phyloP scores from a whole-genome alignment of 2,113 vertebrate species.

The Python bivittatus region DNA sequence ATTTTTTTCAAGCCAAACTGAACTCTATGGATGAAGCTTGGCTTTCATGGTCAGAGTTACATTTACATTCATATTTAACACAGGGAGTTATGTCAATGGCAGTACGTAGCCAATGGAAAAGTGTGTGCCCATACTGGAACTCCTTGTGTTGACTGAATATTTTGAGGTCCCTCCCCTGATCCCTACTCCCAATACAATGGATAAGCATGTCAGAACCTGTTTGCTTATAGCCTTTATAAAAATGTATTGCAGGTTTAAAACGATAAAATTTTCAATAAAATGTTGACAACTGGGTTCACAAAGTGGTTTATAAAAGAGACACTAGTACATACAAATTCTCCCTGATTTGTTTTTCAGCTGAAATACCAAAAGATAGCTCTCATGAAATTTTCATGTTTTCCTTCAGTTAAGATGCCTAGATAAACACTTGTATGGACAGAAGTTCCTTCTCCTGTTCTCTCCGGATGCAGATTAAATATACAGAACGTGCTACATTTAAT shows the following conservation, averaged over 20 bases:
- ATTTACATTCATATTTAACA: background rate
- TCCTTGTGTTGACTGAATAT: background rate
- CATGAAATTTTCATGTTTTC: slow-evolving; percentile 16
- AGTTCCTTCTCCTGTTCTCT: background rate
- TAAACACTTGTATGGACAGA: background rate
- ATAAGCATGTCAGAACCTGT: background rate
- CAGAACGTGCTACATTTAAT: background rate
- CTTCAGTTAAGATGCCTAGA: background rate
- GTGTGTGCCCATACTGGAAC: background rate
- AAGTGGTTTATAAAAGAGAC: background rate
- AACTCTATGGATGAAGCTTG: background rate
- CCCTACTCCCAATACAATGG: background rate
- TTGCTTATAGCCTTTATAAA: background rate
- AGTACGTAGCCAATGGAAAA: background rate
- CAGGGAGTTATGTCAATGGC: background rate
- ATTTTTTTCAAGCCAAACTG: background rate
- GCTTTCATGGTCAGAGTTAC: background rate
- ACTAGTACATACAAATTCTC: background rate
- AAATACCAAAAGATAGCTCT: background rate
- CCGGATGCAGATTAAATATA: background rate
- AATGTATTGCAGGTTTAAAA: background rate
- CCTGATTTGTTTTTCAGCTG: slow-evolving; percentile 20
- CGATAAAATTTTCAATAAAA: background rate
- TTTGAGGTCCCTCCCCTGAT: background rate
- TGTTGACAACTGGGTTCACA: background rate